Conservation (phyloP, 2,797 vertebrate genomes). For the Kryptolebias ocellatus region DNA sequence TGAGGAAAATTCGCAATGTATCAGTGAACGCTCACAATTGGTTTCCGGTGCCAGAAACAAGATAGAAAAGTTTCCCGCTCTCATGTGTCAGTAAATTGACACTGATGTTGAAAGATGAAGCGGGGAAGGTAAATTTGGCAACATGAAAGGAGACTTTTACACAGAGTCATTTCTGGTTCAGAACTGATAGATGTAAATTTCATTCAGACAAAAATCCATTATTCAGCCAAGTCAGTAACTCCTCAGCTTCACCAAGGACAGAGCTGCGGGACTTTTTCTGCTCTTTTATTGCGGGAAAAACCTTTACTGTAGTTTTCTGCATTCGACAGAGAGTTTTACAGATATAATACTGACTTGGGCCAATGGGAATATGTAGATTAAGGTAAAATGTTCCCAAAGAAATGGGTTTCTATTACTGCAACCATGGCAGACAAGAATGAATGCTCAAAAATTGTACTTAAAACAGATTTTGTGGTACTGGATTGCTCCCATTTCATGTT, state of each 20-base stretch:
- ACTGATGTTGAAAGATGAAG: constrained; percentile 41
- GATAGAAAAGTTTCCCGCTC: constrained; percentile 56
- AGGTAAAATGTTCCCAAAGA: not conserved
- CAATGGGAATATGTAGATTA: constrained; percentile 6
- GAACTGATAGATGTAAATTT: constrained; percentile 55
- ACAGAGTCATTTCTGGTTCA: constrained; percentile 44
- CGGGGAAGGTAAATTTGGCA: constrained; percentile 54
- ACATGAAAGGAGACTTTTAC: constrained; percentile 39
- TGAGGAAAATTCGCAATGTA: constrained; percentile 59
- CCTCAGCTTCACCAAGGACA: constrained; percentile 37
- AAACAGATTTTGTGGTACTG: no score
- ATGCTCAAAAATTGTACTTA: no score
- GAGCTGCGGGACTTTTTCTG: constrained; percentile 25
- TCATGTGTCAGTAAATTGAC: constrained; percentile 33
- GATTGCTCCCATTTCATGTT: not conserved
- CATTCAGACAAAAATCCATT: constrained; percentile 53
- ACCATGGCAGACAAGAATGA: not conserved
- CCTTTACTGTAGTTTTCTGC: constrained; percentile 17
- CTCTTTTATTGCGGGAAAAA: constrained; percentile 16
- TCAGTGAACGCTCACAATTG: constrained; percentile 55
- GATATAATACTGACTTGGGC: constrained; percentile 25
- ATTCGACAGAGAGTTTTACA: constrained; percentile 24
- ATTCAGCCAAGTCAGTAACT: constrained; percentile 30
- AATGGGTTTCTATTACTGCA: not conserved
- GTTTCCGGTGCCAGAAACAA: constrained; percentile 54